phyloP scores from a whole-genome alignment of 2,797 vertebrate genomes.

The Octomys mimax region DNA sequence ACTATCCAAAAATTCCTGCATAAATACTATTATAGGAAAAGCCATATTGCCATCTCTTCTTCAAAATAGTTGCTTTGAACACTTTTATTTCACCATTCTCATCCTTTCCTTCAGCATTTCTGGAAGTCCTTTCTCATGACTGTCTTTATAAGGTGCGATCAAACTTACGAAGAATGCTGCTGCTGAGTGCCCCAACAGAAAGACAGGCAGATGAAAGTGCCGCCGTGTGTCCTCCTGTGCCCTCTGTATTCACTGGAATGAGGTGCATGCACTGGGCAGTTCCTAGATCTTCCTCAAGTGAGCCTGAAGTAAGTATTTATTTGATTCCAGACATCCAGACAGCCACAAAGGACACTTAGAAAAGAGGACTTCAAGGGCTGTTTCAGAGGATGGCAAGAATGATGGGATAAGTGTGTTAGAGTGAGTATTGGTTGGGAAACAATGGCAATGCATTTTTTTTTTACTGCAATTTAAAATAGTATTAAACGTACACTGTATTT shows the following conservation, averaged over 20 bases:
- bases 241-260: neutral
- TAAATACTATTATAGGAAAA: neutral
- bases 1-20: too few relatives aligned
- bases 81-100: neutral
- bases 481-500: neutral
- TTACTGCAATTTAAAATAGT: neutral
- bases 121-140: neutral
- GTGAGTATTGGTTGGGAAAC: neutral
- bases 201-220: neutral
- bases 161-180: neutral
- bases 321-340: neutral
- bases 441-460: neutral
- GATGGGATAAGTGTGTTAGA: neutral
- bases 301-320: neutral
- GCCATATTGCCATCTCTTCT: neutral
- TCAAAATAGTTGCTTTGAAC: neutral
- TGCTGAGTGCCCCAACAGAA: neutral
- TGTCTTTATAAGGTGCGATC: neutral
- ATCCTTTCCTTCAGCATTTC: neutral
- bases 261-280: too few relatives aligned
- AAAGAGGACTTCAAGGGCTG: neutral
- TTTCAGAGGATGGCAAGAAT: neutral
- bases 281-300: neutral
- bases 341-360: neutral
- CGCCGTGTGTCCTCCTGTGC: neutral